A percentile compares a stretch with the other conserved stretches of the same genome.
Evolutionary conservation across 1,140 invertebrate species (phyloP).

Genomic region (Brachionus paranguensis): DNA sequence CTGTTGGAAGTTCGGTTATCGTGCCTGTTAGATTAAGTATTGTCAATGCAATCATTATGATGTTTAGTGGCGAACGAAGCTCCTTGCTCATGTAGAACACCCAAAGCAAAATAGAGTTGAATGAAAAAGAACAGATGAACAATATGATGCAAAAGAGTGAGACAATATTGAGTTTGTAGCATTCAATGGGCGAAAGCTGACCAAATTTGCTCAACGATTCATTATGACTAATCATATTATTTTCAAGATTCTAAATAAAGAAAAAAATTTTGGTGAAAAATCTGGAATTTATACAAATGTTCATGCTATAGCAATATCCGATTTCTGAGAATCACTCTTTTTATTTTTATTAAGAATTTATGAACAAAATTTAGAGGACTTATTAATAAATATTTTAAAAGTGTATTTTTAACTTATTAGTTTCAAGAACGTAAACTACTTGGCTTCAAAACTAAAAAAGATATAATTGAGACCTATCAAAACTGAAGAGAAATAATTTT

Average conservation of each 20-base stretch:
- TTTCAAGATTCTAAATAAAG: background rate
- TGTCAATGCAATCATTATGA: conserved; percentile 44
- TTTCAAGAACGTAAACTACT: no score
- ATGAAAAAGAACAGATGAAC: background rate
- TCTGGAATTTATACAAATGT: background rate
- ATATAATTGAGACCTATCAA: no score
- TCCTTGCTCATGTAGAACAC: conserved; percentile 44
- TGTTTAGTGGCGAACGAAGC: conserved; percentile 45
- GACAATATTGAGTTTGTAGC: background rate
- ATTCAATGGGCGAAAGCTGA: background rate
- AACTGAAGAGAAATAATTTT: no score
- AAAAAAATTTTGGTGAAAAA: background rate
- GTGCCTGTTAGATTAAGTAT: conserved; percentile 44
- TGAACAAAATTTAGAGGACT: no score
- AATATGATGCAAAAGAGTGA: background rate
- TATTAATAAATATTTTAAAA: no score
- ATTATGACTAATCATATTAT: background rate
- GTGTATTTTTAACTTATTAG: no score
- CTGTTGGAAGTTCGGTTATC: background rate
- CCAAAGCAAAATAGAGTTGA: conserved; percentile 38
- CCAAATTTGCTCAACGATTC: background rate
- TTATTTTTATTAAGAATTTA: no score
- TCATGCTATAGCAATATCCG: no score
- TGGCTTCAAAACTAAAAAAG: no score
- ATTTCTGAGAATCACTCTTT: no score